These are phyloP conservation scores for Escarpia spicata DNA, from an alignment of 2,888 invertebrate genomes.

Conservation along the genomic window DNA sequence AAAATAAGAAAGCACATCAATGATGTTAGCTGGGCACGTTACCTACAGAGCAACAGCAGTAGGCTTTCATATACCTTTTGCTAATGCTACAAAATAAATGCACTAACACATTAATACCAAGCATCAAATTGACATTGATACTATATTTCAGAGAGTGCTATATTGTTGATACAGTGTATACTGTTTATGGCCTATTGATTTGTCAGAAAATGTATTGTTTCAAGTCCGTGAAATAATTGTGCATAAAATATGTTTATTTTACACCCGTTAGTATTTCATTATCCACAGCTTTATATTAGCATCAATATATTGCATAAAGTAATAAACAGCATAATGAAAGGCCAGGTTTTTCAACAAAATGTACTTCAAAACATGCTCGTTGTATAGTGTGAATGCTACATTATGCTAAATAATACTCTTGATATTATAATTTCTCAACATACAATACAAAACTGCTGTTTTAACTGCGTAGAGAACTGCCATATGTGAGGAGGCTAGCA, in stretches of 20 bases:
- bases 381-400: background rate
- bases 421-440: background rate
- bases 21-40: background rate
- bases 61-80: background rate
- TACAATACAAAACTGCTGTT: background rate
- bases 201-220: background rate
- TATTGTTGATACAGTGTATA: background rate
- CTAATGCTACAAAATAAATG: background rate
- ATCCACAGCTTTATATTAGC: too few relatives aligned
- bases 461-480: too few relatives aligned
- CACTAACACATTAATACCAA: background rate
- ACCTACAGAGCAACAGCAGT: background rate
- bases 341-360: background rate
- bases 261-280: too few relatives aligned
- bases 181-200: background rate
- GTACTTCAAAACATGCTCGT: background rate
- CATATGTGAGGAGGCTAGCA: background rate
- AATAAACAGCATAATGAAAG: background rate
- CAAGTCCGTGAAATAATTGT: too few relatives aligned
- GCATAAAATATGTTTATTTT: too few relatives aligned
- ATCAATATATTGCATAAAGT: background rate
- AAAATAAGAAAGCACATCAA: background rate
- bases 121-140: background rate
- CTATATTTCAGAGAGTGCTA: background rate
- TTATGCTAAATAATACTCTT: background rate